Evolutionary conservation across 2,888 invertebrate genomes (phyloP), one percentile per base, ranked within the genome.

Genomic region (Drosophila neonasuta): DNA sequence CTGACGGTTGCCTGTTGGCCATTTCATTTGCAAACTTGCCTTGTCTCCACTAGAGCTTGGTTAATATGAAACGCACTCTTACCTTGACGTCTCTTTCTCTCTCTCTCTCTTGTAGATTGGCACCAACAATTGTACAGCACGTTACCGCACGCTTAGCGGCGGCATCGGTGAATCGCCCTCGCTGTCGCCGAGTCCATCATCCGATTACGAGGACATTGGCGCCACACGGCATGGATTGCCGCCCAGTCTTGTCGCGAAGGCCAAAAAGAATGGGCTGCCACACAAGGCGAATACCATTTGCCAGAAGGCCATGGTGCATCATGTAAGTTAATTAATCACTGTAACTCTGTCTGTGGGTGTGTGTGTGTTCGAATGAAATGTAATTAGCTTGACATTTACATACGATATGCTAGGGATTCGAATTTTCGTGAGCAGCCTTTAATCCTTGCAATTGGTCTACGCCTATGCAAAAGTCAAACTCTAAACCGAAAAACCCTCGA

Each of bases 131-230:
- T 91, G 91, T 77, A 91, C 91, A 52, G 91, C 91, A 62, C 89
- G 91, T 58, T 91, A 91, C 80, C 87, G 91, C 57, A 91, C 91
- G 74, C 91, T 93, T 74, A 92, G 93, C 89, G 93, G 92, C 78
- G 92, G 92, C 71, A 92, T 92, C 82, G 93, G 93, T 71, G 92
- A 92, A 63, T 91, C 91, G 36, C 91, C 91, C 32, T 91, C 91
- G 42, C 82, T 91, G 57, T 94, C 94, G 63, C 94, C 94, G 60
- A 94, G 93, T 89, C 94, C 94, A 74, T 94, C 94, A 89, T 94
- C 94, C 76, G 94, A 94, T 91, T 94, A 94, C 90, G 94, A 94
- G 90, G 94, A 94, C 88, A 94, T 94, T 86, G 93, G 94, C 78
- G 92, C 93, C 85, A 89, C 90, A 61, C 86, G 90, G 52, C 80